A percentile compares a stretch with the other conserved stretches of the same genome.
phyloP scores from a whole-genome alignment of 1,140 invertebrate species.

The Drosophila sp. region DNA sequence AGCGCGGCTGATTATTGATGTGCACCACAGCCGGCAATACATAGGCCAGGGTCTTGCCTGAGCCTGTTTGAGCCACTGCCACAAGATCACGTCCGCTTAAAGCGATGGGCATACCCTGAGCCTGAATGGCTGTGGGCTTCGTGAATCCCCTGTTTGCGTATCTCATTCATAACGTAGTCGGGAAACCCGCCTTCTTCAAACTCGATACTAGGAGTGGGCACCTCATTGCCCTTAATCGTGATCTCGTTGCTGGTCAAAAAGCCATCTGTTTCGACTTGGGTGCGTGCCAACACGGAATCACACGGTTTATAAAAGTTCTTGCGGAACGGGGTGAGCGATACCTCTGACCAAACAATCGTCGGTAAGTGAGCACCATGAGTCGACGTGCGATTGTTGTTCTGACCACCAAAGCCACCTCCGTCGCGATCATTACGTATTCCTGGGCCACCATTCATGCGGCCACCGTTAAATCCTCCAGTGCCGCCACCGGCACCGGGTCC shows the following conservation, averaged over 20 bases:
- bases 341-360: conserved; percentile 90
- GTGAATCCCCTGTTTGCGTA: conserved; percentile 93
- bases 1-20: conserved; percentile 94
- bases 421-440: conserved; percentile 51
- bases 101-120: conserved; percentile 97
- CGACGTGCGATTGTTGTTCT: conserved; percentile 85
- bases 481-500: conserved; percentile 50
- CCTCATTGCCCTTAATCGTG: conserved; percentile 91
- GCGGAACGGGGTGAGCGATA: conserved; percentile 92
- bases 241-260: conserved; percentile 92
- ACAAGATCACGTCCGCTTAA: conserved; percentile 96
- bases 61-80: conserved; percentile 98
- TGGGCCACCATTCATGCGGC: conserved; percentile 57
- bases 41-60: conserved; percentile 95
- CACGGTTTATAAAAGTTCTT: conserved; percentile 97
- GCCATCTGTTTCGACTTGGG: conserved; percentile 89
- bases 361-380: conserved; percentile 88
- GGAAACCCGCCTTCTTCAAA: conserved; percentile 94
- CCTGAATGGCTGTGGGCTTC: conserved; percentile 95
- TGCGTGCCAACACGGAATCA: conserved; percentile 89
- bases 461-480: conserved; percentile 34
- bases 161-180: conserved; percentile 91
- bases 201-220: conserved; percentile 92
- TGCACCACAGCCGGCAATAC: conserved; percentile 95
- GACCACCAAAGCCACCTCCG: conserved; percentile 45